Conservation (phyloP, 2,797 vertebrate genomes). For the Notolepis coatsorum region DNA sequence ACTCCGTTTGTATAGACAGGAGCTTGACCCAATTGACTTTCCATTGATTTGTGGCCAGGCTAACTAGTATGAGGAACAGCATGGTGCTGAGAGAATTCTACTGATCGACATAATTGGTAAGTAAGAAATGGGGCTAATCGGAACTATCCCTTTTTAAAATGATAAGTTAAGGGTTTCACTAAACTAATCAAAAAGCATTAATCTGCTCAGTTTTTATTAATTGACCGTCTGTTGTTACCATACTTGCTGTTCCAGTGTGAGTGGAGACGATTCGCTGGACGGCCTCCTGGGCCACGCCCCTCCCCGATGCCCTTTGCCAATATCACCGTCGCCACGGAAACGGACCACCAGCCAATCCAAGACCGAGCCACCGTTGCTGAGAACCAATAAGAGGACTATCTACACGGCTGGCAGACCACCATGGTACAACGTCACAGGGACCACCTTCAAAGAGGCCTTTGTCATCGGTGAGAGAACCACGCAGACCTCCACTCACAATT, state of each 20-base stretch:
- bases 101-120: too few relatives aligned
- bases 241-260: constrained; percentile 56
- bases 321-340: constrained; percentile 80
- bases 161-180: too few relatives aligned
- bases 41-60: too few relatives aligned
- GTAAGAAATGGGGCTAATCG: too few relatives aligned
- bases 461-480: constrained; percentile 84
- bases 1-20: too few relatives aligned
- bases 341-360: constrained; percentile 86
- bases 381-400: constrained; percentile 90
- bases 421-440: constrained; percentile 93
- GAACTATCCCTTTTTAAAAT: too few relatives aligned
- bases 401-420: constrained; percentile 91
- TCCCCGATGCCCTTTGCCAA: constrained; percentile 78
- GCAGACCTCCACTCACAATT: neutral
- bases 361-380: constrained; percentile 87
- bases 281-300: constrained; percentile 61
- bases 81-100: too few relatives aligned
- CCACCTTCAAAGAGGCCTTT: constrained; percentile 91
- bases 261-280: constrained; percentile 82
- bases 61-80: too few relatives aligned
- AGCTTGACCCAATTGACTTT: too few relatives aligned
- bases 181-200: too few relatives aligned
- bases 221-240: neutral
- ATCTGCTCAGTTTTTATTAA: too few relatives aligned